phyloP scores from a whole-genome alignment of 2,888 invertebrate species.

The Hymenopus coronatus region DNA sequence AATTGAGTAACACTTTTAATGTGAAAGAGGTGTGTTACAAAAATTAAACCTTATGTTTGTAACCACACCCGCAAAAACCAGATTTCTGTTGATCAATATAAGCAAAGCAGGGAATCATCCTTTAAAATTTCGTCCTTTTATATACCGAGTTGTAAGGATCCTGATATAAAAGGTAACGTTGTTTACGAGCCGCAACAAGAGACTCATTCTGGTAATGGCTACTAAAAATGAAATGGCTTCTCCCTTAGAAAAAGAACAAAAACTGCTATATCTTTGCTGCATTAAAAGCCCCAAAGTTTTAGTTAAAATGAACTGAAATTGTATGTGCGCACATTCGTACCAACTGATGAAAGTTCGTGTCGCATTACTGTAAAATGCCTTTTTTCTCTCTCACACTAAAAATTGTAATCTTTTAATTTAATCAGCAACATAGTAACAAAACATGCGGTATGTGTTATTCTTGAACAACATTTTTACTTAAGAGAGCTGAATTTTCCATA shows the following conservation, averaged over 20 bases:
- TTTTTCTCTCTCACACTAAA: too few species aligned
- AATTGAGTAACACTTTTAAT: too few species aligned
- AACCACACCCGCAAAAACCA: too few species aligned
- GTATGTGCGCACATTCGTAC: background rate
- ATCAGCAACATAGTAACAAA: too few species aligned
- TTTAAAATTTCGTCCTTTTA: background rate
- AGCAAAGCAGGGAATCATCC: background rate
- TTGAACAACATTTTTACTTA: too few species aligned
- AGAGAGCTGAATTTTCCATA: too few species aligned
- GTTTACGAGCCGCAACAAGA: background rate
- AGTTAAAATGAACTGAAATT: background rate
- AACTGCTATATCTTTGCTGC: background rate
- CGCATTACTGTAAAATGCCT: background rate
- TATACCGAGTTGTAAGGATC: background rate
- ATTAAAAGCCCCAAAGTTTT: background rate
- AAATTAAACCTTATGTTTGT: too few species aligned
- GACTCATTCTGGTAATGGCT: background rate
- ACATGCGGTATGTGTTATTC: too few species aligned
- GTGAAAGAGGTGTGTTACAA: too few species aligned
- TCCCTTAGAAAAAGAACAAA: background rate
- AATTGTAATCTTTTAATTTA: too few species aligned
- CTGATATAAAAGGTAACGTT: background rate
- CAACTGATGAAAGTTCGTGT: background rate
- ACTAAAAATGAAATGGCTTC: background rate
- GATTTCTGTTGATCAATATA: too few species aligned